Base-by-base conservation (phyloP, 2,888 invertebrate genomes). In the Oegoconia quadripuncta region DNA sequence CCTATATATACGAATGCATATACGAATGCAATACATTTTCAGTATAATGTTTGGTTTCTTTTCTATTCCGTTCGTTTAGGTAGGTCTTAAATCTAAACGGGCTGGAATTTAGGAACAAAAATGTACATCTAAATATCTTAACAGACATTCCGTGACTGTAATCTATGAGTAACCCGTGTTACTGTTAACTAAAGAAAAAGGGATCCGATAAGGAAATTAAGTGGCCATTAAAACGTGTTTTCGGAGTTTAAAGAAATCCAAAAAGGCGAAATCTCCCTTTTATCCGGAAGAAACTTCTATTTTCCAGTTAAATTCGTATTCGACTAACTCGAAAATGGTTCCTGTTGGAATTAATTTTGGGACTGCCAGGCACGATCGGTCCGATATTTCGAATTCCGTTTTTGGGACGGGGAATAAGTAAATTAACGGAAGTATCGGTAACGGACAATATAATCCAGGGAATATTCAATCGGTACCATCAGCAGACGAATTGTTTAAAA, bases 181-280 rank as follows among this genome's bases (percentile, higher is more conserved):
- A 32, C 38, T 32, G 29, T 49, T 47, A 37, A 44, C 37, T 15
- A 34, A 25, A 28, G 34, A 27, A 34, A 11, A 40, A 37, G 39
- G 42, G 39, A 37, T 38, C 39, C 31, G 34, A 34, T 40, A 42
- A 29, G 45, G 40, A 51, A 46, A 48, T 51, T 46, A 48, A 51
- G 45, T 35, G 39, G 33, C 49, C 28, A 41, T 49, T 42, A 48
- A 43, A 45, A 42, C 41, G 45, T 50, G 45, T 48, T 39, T 34
- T 37, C 41, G 37, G 41, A 39, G 33, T 46, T 35, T 44, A 46
- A 45, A 38, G 37, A 42, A 49, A 47, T 44, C 44, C 38, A 25
- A 39, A 29, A 41, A 13, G 35, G 27, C 31, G n/a, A n/a, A n/a
- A n/a, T n/a, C 27, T 30, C 30, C 29, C 37, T 16, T 20, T 30